A percentile compares a stretch with the other conserved stretches of the same genome.
Evolutionary conservation across 1,140 invertebrate genomes (phyloP).

Genomic region (Orchestia grillus): DNA sequence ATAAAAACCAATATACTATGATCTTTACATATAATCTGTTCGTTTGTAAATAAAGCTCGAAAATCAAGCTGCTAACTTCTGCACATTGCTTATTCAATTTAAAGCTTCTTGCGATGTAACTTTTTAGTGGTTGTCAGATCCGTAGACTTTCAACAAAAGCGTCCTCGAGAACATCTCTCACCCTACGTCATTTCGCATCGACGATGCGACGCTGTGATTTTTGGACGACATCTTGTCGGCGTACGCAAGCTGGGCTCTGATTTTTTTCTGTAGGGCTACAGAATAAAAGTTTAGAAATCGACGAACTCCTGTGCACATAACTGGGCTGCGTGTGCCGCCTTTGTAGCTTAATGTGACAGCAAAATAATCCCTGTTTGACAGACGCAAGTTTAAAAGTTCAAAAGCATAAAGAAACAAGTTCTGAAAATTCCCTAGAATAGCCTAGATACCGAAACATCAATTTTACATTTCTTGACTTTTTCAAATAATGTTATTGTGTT

Average conservation of each 20-base stretch:
- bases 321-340: not conserved
- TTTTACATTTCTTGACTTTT: not conserved
- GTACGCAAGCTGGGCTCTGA: not conserved
- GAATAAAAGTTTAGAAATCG: not conserved
- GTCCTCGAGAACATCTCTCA: not conserved
- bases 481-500: not conserved
- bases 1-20: no score
- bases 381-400: not conserved
- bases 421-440: not conserved
- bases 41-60: no score
- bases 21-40: no score
- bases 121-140: not conserved
- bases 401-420: not conserved
- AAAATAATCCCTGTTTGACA: not conserved
- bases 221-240: not conserved
- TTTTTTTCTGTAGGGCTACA: not conserved
- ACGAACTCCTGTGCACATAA: not conserved
- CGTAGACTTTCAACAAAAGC: not conserved
- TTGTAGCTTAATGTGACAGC: not conserved
- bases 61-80: not conserved
- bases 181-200: not conserved
- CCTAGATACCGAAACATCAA: no score
- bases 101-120: not conserved
- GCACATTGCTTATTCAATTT: not conserved
- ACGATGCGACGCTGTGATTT: not conserved